These are phyloP conservation scores for Platycnemis pennipes DNA, from an alignment of 2,888 invertebrate species.

Conservation along the genomic window DNA sequence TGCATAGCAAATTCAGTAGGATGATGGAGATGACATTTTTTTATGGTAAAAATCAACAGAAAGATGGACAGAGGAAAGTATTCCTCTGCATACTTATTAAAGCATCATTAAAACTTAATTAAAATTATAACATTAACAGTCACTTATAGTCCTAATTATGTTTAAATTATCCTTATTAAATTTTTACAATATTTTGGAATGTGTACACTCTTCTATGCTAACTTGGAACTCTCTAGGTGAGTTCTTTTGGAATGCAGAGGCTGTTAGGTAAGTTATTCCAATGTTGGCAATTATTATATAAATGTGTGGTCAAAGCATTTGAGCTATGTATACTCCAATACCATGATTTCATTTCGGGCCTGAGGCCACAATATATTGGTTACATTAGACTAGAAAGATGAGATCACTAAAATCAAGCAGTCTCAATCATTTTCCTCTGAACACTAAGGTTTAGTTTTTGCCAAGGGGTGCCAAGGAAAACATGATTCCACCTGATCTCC, in stretches of 20 bases:
- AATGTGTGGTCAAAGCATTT: slow-evolving; percentile 23
- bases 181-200: slow-evolving; percentile 64
- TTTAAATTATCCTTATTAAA: slow-evolving; percentile 56
- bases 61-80: slow-evolving; percentile 11
- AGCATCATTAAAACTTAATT: slow-evolving; percentile 36
- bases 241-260: slow-evolving; percentile 51
- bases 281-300: slow-evolving; percentile 35
- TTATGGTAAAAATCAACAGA: background rate
- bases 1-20: slow-evolving; percentile 44
- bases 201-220: slow-evolving; percentile 62
- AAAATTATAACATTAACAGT: slow-evolving; percentile 51
- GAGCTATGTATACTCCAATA: slow-evolving; percentile 35
- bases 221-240: slow-evolving; percentile 34
- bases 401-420: slow-evolving; percentile 66
- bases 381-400: slow-evolving; percentile 64
- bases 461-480: slow-evolving; percentile 60
- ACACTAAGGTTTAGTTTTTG: slow-evolving; percentile 50
- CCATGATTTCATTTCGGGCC: slow-evolving; percentile 44
- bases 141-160: slow-evolving; percentile 56
- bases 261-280: slow-evolving; percentile 46
- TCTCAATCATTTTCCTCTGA: slow-evolving; percentile 62
- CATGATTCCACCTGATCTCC: slow-evolving; percentile 53
- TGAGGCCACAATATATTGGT: slow-evolving; percentile 52
- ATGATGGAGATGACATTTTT: slow-evolving; percentile 37
- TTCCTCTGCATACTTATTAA: slow-evolving; percentile 15